These are phyloP conservation scores for Campopleginae sp. DNA, from an alignment of 2,888 invertebrate genomes.

Conservation along the genomic window DNA sequence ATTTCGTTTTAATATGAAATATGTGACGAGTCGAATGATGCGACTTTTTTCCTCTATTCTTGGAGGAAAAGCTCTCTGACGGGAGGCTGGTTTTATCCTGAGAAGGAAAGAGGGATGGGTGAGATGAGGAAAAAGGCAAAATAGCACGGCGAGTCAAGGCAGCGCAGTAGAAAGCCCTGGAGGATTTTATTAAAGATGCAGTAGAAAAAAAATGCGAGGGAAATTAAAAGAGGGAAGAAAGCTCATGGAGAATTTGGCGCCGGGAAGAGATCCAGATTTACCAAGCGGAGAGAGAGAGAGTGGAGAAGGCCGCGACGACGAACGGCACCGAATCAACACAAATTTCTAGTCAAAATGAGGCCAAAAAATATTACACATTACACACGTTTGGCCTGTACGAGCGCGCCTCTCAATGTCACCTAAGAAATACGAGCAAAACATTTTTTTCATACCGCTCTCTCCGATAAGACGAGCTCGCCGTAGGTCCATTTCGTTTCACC, in stretches of 20 bases:
- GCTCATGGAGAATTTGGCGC: conserved; percentile 63
- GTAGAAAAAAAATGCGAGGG: conserved; percentile 11
- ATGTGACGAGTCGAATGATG: conserved; percentile 41
- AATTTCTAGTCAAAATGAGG: conserved; percentile 3
- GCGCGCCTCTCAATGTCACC: conserved; percentile 22
- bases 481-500: background rate
- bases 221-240: conserved; percentile 26
- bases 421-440: background rate
- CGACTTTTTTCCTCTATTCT: conserved; percentile 21
- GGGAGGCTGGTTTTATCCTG: conserved; percentile 47
- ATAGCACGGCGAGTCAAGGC: conserved; percentile 57
- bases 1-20: conserved; percentile 61
- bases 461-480: background rate
- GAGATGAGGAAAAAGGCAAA: conserved; percentile 41
- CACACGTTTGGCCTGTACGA: conserved; percentile 42
- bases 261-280: conserved; percentile 54
- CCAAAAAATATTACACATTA: conserved; percentile 57
- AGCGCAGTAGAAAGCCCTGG: conserved; percentile 54
- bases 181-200: conserved; percentile 68
- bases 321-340: conserved; percentile 25
- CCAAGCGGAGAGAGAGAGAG: conserved; percentile 18
- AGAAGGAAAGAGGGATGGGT: background rate
- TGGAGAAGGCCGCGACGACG: conserved; percentile 32
- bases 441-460: background rate
- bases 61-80: background rate